A percentile compares a stretch with the other conserved stretches of the same genome.
Conservation (phyloP, 2,113 vertebrate genomes). For the Progne subis region DNA sequence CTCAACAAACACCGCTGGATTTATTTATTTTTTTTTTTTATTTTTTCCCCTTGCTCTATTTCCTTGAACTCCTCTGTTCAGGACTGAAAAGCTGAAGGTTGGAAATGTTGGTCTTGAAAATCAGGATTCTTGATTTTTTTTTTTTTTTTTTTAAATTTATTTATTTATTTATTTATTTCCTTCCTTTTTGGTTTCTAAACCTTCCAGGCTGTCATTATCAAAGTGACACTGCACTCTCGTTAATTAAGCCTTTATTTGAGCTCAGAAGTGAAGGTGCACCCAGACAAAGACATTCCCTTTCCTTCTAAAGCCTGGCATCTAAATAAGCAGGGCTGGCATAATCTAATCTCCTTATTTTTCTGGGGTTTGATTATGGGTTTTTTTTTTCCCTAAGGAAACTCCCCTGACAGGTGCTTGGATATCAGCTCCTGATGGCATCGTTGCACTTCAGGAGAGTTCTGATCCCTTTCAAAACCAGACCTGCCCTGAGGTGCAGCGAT, state of each 20-base stretch:
- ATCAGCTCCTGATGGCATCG: neutral
- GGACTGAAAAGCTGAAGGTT: neutral
- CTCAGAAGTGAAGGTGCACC: neutral
- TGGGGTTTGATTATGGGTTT: no score
- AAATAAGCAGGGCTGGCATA: neutral
- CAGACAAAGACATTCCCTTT: neutral
- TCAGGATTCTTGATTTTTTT: neutral
- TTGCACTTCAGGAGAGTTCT: neutral
- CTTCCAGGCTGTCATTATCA: neutral
- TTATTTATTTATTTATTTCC: neutral
- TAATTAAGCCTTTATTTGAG: neutral
- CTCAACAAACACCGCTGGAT: neutral
- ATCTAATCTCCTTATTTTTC: neutral
- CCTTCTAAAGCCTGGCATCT: neutral
- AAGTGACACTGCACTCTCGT: neutral
- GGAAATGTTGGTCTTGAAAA: neutral
- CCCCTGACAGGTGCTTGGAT: neutral
- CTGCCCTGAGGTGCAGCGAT: accelerated
- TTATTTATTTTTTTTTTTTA: no score
- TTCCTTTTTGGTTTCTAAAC: neutral
- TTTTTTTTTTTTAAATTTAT: no score
- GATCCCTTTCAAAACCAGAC: neutral
- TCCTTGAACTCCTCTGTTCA: neutral
- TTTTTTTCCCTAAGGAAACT: neutral
- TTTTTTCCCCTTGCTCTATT: accelerated